Base-by-base conservation (phyloP, 1,140 invertebrate genomes). In the Nymphalis io region DNA sequence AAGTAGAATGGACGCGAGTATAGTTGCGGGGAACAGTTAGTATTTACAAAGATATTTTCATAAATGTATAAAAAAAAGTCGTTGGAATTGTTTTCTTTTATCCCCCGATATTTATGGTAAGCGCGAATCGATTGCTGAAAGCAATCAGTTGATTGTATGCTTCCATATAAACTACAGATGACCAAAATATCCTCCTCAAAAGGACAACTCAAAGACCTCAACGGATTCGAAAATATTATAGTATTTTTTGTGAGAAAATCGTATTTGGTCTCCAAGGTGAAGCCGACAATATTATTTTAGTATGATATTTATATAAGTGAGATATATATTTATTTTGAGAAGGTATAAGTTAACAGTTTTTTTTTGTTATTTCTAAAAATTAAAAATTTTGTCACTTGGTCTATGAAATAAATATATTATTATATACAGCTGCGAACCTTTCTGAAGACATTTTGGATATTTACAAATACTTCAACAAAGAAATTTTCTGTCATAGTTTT, bases 101-200 rank as follows among this genome's bases (percentile, higher is more conserved):
- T 51, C 20, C 20, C 20, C 51, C 3, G 51, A 27, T 55, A 55
- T 55, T 53, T 53, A 53, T 53, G 48, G 20, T 55, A 55, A 55
- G 51, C 4, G 16, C 51, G 51, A 27, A 55, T 18, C 23, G 51
- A 55, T 48, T 15, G 20, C 21, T 44, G 44, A 48, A 62, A 62
- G 60, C 33, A 62, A 62, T 62, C 60, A 62, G 60, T 51, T 62
- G 60, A 62, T 62, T 62, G 60, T 33, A 48, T 2, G 60, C 46
- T 27, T 33, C 23, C 51, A 51, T 20, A 62, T 38, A 46, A 8
- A 5, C 27, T 51, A 62, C 21, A 33, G 12, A 40, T 18, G 44
- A 44, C 21, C 18, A 27, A 62, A 62, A 48, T 16, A 2, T 55
- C 48, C 42, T 33, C 44, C 15, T n/a, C 23, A 38, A 51, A 16